phyloP scores from a whole-genome alignment of 2,113 vertebrate species.

The Nestor notabilis region DNA sequence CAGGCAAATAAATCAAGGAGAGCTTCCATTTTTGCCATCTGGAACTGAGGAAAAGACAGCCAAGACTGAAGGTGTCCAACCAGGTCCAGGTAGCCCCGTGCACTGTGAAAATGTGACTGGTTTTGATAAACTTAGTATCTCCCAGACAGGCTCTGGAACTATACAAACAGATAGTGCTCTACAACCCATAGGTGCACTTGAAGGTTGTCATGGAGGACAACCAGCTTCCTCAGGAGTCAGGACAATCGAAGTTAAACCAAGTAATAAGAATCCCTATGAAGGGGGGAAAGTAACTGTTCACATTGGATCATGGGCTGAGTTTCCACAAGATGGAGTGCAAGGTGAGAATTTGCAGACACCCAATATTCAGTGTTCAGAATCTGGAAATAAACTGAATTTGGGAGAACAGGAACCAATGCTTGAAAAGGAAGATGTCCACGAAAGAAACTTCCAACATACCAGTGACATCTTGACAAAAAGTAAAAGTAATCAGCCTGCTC shows the following conservation, averaged over 20 bases:
- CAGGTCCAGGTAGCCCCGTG: slow-evolving; percentile 61
- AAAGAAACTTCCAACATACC: slow-evolving; percentile 34
- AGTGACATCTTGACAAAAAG: slow-evolving; percentile 59
- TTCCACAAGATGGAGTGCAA: slow-evolving; percentile 17
- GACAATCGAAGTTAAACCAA: slow-evolving; percentile 78
- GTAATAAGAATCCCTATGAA: slow-evolving; percentile 75
- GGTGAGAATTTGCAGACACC: slow-evolving; percentile 54
- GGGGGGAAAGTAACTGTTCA: slow-evolving; percentile 84
- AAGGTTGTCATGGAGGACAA: slow-evolving; percentile 60
- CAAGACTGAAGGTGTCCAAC: slow-evolving; percentile 66
- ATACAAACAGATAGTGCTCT: slow-evolving; percentile 56
- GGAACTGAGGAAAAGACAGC: slow-evolving; percentile 73
- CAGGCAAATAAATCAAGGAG: slow-evolving; percentile 72
- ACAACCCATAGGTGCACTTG: slow-evolving; percentile 60
- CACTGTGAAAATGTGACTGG: slow-evolving; percentile 72
- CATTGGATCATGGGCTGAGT: slow-evolving; percentile 73
- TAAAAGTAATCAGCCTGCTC: slow-evolving; percentile 53
- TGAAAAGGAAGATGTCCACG: slow-evolving; percentile 70
- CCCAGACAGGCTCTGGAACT: slow-evolving; percentile 82
- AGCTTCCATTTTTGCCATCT: slow-evolving; percentile 71
- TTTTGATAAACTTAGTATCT: slow-evolving; percentile 74
- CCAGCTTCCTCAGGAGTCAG: slow-evolving; percentile 58
- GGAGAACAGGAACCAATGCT: slow-evolving; percentile 50
- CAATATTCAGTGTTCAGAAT: slow-evolving; percentile 53
- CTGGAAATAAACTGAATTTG: slow-evolving; percentile 58